Evolutionary conservation across 2,113 vertebrate species (phyloP), one percentile per base, ranked within the genome.

Genomic region (Rhombomys opimus): DNA sequence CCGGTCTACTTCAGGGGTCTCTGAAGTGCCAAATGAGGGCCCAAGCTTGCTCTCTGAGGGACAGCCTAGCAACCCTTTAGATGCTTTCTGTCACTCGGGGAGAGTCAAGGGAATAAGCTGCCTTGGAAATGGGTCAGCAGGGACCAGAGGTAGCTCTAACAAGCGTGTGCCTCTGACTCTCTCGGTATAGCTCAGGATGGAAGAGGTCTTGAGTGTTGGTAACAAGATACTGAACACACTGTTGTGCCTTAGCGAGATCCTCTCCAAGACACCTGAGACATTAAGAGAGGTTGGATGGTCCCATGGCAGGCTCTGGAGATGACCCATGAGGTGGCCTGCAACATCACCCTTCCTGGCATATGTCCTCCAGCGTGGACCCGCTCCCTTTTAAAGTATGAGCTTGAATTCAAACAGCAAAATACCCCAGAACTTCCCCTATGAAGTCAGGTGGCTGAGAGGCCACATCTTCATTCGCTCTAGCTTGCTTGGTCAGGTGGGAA

Each of bases 221-320:
- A 46, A n/a, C 68, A n/a, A 38, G 1, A 38, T 0, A 63, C 15
- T 8, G 41, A 54, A 23, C 38, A 54, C 32, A 63, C 52, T 14
- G 4, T 22, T 20, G 50, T 38, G 6, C 13, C 86, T 65, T 4
- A 15, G 57, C 15, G 27, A 67, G 80, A 23, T 12, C 25, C 17
- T 22, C 38, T 4, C 52, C 41, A 7, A 22, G 46, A 67, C 73
- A n/a, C 27, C 41, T 5, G 1, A 6, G 2, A 68, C 14, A 4
- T 6, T 0, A 5, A 81, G 6, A 70, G 17, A 27, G 50, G 8
- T 22, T 54, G 3, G 72, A 27, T 1, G 9, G 76, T 2, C 0
- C 20, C 8, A 3, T 7, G n/a, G 81, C 0, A 54, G 25, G 59
- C 10, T 84, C 46, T 76, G 18, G 81, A 54, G 70, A 61, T 23